phyloP scores from a whole-genome alignment of 2,113 vertebrate species.

The Amia ocellicauda region DNA sequence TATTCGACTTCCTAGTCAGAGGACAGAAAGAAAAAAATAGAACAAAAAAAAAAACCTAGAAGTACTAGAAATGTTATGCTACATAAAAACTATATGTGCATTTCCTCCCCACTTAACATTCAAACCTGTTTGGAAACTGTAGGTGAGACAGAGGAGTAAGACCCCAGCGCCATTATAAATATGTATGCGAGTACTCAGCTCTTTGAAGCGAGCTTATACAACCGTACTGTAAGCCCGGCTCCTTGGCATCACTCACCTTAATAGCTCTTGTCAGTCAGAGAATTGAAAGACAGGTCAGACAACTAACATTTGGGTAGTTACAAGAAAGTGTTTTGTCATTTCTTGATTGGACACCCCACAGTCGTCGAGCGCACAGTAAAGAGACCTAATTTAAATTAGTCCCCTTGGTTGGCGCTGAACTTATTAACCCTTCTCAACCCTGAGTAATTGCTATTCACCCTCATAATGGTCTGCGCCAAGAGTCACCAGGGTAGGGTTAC shows the following conservation, averaged over 20 bases:
- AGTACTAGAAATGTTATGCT: too few species aligned
- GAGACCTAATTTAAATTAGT: not conserved
- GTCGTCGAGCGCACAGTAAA: not conserved
- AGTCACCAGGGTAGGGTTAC: not conserved
- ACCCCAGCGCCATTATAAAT: conserved; percentile 13
- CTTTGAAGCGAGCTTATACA: conserved; percentile 2
- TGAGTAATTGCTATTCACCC: not conserved
- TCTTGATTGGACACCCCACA: not conserved
- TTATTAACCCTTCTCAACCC: conserved; percentile 4
- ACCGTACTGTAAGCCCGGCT: conserved; percentile 2
- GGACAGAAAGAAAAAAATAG: too few species aligned
- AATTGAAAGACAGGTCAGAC: not conserved
- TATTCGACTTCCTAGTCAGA: too few species aligned
- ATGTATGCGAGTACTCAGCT: conserved; percentile 8
- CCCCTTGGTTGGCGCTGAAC: not conserved
- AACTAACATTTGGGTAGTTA: not conserved
- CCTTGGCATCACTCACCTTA: conserved; percentile 13
- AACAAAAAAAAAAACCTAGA: too few species aligned
- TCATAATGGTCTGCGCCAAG: not conserved
- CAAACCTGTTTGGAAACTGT: too few species aligned
- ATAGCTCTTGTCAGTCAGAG: conserved; percentile 23
- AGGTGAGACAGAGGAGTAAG: not conserved
- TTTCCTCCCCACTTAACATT: too few species aligned
- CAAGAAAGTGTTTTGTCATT: conserved; percentile 7
- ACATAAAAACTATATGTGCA: too few species aligned